These are phyloP conservation scores for Odontocerum albicorne DNA, from an alignment of 2,888 invertebrate species.

Conservation along the genomic window DNA sequence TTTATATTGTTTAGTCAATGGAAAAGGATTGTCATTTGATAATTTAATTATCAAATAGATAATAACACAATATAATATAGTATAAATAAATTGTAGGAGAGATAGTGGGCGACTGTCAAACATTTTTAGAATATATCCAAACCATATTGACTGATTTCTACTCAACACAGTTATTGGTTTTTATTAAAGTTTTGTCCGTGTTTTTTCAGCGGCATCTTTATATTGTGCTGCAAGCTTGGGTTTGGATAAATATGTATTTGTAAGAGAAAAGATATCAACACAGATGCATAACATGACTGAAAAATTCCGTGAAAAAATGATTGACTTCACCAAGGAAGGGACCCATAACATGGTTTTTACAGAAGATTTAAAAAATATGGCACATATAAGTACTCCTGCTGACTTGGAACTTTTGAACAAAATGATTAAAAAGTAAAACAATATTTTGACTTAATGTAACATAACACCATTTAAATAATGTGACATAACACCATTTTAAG, in stretches of 20 bases:
- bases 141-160: too few species aligned
- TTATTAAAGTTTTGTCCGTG: too few species aligned
- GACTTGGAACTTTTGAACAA: constrained; percentile 65
- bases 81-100: too few species aligned
- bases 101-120: too few species aligned
- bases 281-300: constrained; percentile 65
- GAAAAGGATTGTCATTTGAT: too few species aligned
- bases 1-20: too few species aligned
- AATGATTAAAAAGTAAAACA: constrained; percentile 69
- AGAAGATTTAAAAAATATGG: constrained; percentile 82
- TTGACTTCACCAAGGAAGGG: constrained; percentile 57
- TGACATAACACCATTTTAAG: too few species aligned
- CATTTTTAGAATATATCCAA: too few species aligned
- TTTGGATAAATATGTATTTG: constrained; percentile 59
- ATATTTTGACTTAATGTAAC: neutral
- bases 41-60: too few species aligned
- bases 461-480: neutral
- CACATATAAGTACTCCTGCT: constrained; percentile 66
- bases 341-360: constrained; percentile 73
- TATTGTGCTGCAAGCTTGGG: constrained; percentile 64
- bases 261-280: constrained; percentile 55
- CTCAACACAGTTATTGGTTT: too few species aligned
- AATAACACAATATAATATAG: too few species aligned
- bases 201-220: constrained; percentile 48
- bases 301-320: constrained; percentile 73